Evolutionary conservation across 2,888 invertebrate genomes (phyloP).

Genomic region (Sinotaia quadrata): DNA sequence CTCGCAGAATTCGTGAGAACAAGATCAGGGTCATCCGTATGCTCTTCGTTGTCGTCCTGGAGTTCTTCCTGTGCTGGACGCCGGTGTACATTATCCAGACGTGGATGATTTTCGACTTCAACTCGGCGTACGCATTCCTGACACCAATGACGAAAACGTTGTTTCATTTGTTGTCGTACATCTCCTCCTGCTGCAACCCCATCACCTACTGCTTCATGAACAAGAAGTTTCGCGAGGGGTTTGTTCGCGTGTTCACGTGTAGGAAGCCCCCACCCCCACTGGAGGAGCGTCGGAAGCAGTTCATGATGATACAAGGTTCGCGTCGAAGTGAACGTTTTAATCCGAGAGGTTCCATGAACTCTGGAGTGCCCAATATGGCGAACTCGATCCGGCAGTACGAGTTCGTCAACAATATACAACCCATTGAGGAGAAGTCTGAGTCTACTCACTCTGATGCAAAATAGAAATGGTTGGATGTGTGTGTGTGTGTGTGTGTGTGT

Average conservation of each 20-base stretch:
- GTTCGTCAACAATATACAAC: conserved; percentile 25
- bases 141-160: conserved; percentile 75
- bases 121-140: conserved; percentile 74
- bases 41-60: conserved; percentile 89
- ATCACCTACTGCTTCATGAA: conserved; percentile 95
- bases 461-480: too few relatives aligned
- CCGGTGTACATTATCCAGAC: conserved; percentile 87
- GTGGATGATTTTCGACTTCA: conserved; percentile 81
- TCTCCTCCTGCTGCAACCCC: conserved; percentile 88
- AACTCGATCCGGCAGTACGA: conserved; percentile 20
- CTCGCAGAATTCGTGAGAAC: conserved; percentile 82
- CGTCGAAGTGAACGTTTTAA: conserved; percentile 30
- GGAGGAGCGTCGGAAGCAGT: conserved; percentile 31
- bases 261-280: conserved; percentile 59
- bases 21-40: conserved; percentile 76
- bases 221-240: conserved; percentile 86
- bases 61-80: conserved; percentile 93
- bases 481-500: too few relatives aligned
- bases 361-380: conserved; percentile 2
- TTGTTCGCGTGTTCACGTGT: conserved; percentile 82
- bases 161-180: conserved; percentile 84
- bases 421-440: conserved; percentile 25
- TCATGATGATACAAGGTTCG: conserved; percentile 27
- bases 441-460: too few relatives aligned
- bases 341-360: conserved; percentile 23